Conservation (phyloP, 2,888 invertebrate species). For the Epinotia brunnichana region DNA sequence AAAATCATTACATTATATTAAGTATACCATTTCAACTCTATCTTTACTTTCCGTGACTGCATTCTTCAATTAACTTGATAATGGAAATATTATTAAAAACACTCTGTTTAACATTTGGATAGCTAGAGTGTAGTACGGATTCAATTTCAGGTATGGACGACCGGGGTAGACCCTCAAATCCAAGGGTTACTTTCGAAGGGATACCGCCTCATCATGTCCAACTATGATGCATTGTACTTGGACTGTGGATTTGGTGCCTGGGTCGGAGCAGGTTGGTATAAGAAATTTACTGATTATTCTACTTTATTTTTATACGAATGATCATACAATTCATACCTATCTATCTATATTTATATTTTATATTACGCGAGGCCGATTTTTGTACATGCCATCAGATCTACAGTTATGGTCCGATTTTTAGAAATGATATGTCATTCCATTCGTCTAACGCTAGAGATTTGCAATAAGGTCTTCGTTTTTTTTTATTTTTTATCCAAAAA, state of each 20-base stretch:
- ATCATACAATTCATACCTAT: no score
- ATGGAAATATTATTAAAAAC: background rate
- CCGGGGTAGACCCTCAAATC: conserved; percentile 85
- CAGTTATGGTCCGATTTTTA: no score
- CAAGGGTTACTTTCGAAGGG: conserved; percentile 87
- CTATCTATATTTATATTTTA: no score
- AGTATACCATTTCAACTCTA: no score
- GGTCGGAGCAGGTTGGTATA: conserved; percentile 85
- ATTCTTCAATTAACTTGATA: background rate
- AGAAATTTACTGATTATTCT: background rate
- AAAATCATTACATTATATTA: no score
- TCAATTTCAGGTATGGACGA: conserved; percentile 87
- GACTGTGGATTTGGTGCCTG: conserved; percentile 94
- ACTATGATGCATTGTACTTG: conserved; percentile 93
- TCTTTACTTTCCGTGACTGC: background rate
- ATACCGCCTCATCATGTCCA: conserved; percentile 91
- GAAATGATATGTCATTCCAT: no score
- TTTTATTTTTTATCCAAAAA: no score
- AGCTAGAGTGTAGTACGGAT: background rate
- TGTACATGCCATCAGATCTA: no score
- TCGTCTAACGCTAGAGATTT: no score
- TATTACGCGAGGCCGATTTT: no score
- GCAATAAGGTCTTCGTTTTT: no score
- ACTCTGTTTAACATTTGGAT: background rate
- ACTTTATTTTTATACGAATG: background rate